Base-by-base conservation (phyloP, 2,113 vertebrate genomes). In the Excalfactoria chinensis region DNA sequence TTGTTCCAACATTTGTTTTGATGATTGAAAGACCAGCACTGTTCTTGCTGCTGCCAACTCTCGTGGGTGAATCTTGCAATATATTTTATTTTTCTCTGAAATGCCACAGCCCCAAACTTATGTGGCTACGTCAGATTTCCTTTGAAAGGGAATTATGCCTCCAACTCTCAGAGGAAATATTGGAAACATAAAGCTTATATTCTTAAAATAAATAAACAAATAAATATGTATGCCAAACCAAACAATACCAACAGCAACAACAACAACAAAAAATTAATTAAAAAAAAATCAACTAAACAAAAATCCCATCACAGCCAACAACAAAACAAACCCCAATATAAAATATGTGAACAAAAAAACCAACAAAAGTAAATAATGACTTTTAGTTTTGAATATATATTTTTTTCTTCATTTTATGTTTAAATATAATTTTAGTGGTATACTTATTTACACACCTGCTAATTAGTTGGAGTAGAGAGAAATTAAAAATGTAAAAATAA, bases 1-100 rank as follows among this genome's bases (percentile, higher is more conserved):
- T 87, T 21, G 73, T 87, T 86, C 67, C 87, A 82, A 91, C 58
- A n/a, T 86, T n/a, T 69, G 25, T 82, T 85, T 37, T 17, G 70
- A 66, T 84, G 67, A 79, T 14, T 76, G 69, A 88, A 81, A 86
- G 66, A 51, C 5, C 34, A 73, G 16, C 59, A 77, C 9, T 88
- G 17, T 30, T 49, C 34, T 74, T 43, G 14, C 3, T 78, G 44
- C 53, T 93, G 84, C 87, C 84, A 92, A 0, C 84, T 95, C 91
- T 84, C 91, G 69, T 7, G 70, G 20, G 11, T 2, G 2, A 90
- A 21, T 25, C 44, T 86, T 66, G 44, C 11, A 60, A 60, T 19
- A 46, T 15, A 8, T 51, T 21, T 18, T 62, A 35, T 68, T 84
- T 82, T 58, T 89, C 48, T 86, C 43, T 35, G 49, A 51, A 1